Evolutionary conservation across 2,888 invertebrate genomes (phyloP).

Genomic region (Gnatocerus cornutus): DNA sequence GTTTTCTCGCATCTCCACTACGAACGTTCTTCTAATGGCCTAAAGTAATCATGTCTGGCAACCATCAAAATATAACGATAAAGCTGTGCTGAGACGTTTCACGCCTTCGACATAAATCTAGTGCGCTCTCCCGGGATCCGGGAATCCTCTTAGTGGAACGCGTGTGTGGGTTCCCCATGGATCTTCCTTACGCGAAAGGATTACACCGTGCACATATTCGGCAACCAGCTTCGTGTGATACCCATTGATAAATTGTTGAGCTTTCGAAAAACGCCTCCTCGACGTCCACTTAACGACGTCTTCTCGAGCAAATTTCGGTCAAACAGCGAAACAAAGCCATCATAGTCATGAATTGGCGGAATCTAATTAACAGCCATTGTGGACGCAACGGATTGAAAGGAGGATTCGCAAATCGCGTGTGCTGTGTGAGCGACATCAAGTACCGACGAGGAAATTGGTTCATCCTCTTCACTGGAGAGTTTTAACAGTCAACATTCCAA

Average conservation of each 20-base stretch:
- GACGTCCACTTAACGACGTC: conserved; percentile 27
- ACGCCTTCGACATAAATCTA: conserved; percentile 70
- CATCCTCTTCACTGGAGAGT: conserved; percentile 65
- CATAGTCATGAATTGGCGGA: conserved; percentile 54
- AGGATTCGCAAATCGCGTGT: conserved; percentile 62
- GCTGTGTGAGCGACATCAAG: conserved; percentile 65
- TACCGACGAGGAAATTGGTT: conserved; percentile 66
- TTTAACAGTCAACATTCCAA: conserved; percentile 66
- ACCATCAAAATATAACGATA: conserved; percentile 68
- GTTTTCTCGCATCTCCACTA: neutral
- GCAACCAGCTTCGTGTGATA: conserved; percentile 52
- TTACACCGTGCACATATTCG: conserved; percentile 60
- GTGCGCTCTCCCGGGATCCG: conserved; percentile 64
- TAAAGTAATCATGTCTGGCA: conserved; percentile 62
- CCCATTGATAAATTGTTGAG: conserved; percentile 62
- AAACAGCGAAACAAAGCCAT: conserved; percentile 36
- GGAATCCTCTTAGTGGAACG: conserved; percentile 68
- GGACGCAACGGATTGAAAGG: conserved; percentile 58
- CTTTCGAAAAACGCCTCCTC: conserved; percentile 44
- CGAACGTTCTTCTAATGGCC: conserved; percentile 55
- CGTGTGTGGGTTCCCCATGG: conserved; percentile 65
- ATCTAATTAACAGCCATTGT: conserved; percentile 64
- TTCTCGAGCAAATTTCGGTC: conserved; percentile 24
- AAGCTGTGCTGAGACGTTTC: conserved; percentile 66
- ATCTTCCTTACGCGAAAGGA: conserved; percentile 64